Percentiles rank a stretch among this genome's conserved stretches.
Evolutionary conservation across 2,888 invertebrate genomes (phyloP).

Genomic region (Caenorhabditis virilis): DNA sequence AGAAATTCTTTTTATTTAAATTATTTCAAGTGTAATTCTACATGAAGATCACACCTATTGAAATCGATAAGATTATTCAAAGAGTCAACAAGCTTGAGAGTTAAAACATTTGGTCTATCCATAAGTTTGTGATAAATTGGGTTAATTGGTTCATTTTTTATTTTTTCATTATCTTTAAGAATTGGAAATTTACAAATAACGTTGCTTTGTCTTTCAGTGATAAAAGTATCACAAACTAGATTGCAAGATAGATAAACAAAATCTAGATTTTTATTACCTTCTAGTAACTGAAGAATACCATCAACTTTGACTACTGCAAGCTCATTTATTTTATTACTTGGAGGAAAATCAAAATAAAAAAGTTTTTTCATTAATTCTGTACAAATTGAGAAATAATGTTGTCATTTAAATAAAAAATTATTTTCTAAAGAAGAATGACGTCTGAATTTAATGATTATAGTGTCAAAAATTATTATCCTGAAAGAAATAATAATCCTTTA

Average conservation of each 20-base stretch:
- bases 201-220: conserved; percentile 9
- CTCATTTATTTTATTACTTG: conserved; percentile 8
- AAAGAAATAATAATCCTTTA: conserved; percentile 44
- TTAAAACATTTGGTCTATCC: conserved; percentile 2
- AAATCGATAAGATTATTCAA: conserved; percentile 1
- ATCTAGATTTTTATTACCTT: neutral
- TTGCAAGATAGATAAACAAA: conserved; percentile 10
- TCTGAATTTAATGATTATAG: conserved; percentile 20
- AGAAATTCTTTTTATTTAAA: too few species aligned
- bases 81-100: conserved; percentile 7
- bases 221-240: conserved; percentile 10
- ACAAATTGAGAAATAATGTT: conserved; percentile 13
- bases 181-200: conserved; percentile 8
- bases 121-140: conserved; percentile 7
- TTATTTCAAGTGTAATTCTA: conserved; percentile 20
- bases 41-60: conserved; percentile 6
- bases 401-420: conserved; percentile 3
- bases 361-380: conserved; percentile 24
- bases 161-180: neutral
- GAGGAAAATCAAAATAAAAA: conserved; percentile 23
- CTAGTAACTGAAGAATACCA: too few species aligned
- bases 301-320: conserved; percentile 6
- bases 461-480: conserved; percentile 42
- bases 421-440: too few species aligned
- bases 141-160: conserved; percentile 9